A percentile compares a stretch with the other conserved stretches of the same genome.
Conservation (phyloP, 2,888 invertebrate genomes). For the Lycocerus yunnanus region DNA sequence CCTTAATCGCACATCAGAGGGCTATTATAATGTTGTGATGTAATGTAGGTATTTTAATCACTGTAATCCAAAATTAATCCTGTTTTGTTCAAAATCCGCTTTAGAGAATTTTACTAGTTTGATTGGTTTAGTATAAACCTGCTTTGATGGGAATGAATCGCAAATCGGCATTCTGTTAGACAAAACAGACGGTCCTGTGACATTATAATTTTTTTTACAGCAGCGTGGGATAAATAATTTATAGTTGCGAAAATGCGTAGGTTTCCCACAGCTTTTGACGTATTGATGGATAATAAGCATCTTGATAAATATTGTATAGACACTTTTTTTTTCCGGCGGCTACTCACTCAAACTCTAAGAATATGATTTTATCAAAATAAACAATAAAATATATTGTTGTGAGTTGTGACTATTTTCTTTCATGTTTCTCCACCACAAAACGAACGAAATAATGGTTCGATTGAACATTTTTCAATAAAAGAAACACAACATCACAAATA, state of each 20-base stretch:
- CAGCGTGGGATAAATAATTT: neutral
- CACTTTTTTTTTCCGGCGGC: too few relatives aligned
- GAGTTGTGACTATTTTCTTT: too few relatives aligned
- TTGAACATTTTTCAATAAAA: neutral
- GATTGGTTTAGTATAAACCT: neutral
- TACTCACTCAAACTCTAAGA: too few relatives aligned
- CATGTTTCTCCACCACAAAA: too few relatives aligned
- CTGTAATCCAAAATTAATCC: neutral
- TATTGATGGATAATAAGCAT: too few relatives aligned
- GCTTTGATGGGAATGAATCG: neutral
- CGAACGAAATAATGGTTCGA: neutral
- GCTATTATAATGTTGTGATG: neutral
- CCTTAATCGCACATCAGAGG: neutral
- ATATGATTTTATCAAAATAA: too few relatives aligned
- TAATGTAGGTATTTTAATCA: neutral
- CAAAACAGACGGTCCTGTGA: neutral
- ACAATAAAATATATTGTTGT: too few relatives aligned
- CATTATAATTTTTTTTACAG: neutral
- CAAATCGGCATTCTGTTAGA: neutral
- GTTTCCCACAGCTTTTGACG: neutral
- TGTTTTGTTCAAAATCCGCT: neutral
- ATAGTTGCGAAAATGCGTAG: neutral
- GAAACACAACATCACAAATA: neutral
- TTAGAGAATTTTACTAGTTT: neutral
- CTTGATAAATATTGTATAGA: too few relatives aligned